Evolutionary conservation across 2,113 vertebrate species (phyloP).

Genomic region (Thermophis baileyi): DNA sequence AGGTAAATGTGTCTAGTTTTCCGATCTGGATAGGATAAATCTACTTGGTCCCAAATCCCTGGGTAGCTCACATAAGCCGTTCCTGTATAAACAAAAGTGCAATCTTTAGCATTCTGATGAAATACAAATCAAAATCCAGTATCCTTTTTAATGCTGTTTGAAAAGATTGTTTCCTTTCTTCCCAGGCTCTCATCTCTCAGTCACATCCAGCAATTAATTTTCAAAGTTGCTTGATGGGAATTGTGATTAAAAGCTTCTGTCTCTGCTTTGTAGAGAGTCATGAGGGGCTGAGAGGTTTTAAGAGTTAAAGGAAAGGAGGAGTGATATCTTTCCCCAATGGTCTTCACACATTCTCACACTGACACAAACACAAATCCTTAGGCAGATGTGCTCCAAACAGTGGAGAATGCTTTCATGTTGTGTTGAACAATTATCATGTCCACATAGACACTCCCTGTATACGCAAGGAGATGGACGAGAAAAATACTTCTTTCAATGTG

Average conservation of each 20-base stretch:
- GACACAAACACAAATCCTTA: not conserved
- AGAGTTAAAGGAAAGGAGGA: too few species aligned
- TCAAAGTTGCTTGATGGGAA: not conserved
- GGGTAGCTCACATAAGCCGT: constrained; percentile 67
- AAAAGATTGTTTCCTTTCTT: not conserved
- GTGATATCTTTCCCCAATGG: not conserved
- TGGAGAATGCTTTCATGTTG: not conserved
- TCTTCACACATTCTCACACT: not conserved
- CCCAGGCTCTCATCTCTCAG: not conserved
- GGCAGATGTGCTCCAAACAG: not conserved
- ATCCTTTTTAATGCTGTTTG: not conserved
- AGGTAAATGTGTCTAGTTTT: constrained; percentile 66
- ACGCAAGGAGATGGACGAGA: not conserved
- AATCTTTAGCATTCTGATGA: not conserved
- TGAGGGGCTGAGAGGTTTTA: not conserved
- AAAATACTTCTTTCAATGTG: not conserved
- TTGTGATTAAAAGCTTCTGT: not conserved
- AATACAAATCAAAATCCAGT: not conserved
- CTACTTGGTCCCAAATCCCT: constrained; percentile 69
- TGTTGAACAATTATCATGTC: not conserved
- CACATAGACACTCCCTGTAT: not conserved
- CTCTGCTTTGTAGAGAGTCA: not conserved
- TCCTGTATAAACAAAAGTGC: constrained; percentile 39
- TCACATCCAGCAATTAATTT: not conserved
- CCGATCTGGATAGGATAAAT: constrained; percentile 62